A percentile compares a stretch with the other conserved stretches of the same genome.
phyloP scores from a whole-genome alignment of 2,113 vertebrate species.

The Ochotona curzoniae region DNA sequence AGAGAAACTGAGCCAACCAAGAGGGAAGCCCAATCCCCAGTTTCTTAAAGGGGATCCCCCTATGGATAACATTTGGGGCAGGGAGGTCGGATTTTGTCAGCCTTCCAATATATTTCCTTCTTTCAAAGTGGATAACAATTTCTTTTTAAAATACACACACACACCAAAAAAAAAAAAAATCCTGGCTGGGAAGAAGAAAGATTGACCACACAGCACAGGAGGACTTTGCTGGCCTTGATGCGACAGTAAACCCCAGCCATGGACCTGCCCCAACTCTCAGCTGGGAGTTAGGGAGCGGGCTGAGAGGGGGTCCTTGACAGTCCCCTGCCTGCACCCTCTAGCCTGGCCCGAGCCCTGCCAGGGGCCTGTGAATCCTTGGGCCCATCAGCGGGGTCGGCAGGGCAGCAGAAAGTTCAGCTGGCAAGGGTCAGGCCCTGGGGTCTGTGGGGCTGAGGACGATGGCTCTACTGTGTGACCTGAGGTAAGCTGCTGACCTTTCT shows the following conservation, averaged over 20 bases:
- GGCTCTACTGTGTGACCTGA: not conserved
- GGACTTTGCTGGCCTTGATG: too few relatives aligned
- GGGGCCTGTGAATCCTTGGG: not conserved
- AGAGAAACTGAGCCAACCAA: constrained; percentile 12
- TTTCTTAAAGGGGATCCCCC: not conserved
- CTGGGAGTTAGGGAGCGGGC: not conserved
- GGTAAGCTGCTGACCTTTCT: not conserved
- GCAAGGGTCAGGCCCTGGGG: not conserved
- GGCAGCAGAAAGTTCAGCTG: too few relatives aligned
- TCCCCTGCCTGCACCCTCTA: not conserved
- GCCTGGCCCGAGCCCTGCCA: not conserved
- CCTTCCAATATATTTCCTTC: constrained; percentile 16
- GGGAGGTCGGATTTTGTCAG: not conserved
- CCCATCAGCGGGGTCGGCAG: too few relatives aligned
- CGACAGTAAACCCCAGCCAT: not conserved
- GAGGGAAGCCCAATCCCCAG: rapidly evolving
- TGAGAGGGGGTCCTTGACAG: too few relatives aligned
- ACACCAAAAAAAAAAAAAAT: too few relatives aligned
- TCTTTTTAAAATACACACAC: too few relatives aligned
- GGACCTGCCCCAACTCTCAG: not conserved
- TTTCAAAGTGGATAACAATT: too few relatives aligned
- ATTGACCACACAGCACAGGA: too few relatives aligned
- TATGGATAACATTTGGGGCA: not conserved
- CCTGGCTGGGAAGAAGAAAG: not conserved
- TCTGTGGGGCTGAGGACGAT: not conserved